Evolutionary conservation across 1,140 invertebrate species (phyloP).

Genomic region (Helicorthomorpha holstii): DNA sequence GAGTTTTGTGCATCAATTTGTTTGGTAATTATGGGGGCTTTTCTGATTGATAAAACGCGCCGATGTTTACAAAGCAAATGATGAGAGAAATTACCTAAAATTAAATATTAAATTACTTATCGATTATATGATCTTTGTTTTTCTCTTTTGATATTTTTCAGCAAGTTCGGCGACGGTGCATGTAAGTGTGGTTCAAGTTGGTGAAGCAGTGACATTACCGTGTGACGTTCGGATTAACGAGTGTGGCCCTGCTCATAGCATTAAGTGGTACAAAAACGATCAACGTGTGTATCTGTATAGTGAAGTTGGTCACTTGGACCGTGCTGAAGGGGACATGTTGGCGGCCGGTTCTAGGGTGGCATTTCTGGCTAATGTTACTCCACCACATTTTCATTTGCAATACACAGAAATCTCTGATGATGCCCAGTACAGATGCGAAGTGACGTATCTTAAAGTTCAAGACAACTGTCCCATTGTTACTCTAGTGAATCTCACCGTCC

Average conservation of each 20-base stretch:
- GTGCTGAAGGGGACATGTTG: constrained; percentile 52
- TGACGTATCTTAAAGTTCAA: constrained; percentile 59
- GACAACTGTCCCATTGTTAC: constrained; percentile 60
- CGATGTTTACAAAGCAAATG: too few relatives aligned
- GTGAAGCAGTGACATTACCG: constrained; percentile 41
- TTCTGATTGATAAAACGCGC: too few relatives aligned
- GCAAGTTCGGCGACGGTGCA: too few relatives aligned
- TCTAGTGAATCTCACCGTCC: constrained; percentile 55
- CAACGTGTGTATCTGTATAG: constrained; percentile 67
- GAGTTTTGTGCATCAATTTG: too few relatives aligned
- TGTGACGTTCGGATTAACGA: constrained; percentile 54
- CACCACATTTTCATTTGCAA: not conserved
- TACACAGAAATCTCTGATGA: constrained; percentile 44
- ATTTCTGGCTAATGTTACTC: not conserved
- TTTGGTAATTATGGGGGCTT: too few relatives aligned
- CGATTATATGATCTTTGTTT: too few relatives aligned
- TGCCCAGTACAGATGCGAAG: constrained; percentile 65
- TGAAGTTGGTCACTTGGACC: constrained; percentile 47
- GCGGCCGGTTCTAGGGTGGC: constrained; percentile 10
- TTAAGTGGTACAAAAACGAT: constrained; percentile 74
- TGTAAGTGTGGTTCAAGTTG: constrained; percentile 20
- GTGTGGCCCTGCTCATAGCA: constrained; percentile 66
- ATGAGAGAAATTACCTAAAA: too few relatives aligned
- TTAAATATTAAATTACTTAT: too few relatives aligned
- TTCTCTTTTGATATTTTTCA: too few relatives aligned